phyloP scores from a whole-genome alignment of 2,888 invertebrate species.

The Dryocosmus kuriphilus region DNA sequence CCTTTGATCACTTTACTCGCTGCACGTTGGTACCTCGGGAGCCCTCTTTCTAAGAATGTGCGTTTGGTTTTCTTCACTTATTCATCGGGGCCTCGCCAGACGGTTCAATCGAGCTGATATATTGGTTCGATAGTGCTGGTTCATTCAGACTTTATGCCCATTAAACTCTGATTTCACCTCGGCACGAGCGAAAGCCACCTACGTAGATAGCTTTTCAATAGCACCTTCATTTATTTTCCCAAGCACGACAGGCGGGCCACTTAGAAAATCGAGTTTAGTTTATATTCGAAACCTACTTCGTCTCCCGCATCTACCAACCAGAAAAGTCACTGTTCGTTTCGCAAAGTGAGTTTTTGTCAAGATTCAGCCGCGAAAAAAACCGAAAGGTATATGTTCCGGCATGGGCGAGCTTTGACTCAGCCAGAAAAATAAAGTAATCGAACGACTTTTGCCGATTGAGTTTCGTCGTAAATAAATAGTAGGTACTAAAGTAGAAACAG shows the following conservation, averaged over 20 bases:
- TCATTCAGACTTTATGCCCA: conserved; percentile 68
- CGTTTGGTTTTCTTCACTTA: conserved; percentile 56
- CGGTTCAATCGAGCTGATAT: conserved; percentile 61
- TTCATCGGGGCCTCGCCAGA: conserved; percentile 51
- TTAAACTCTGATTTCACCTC: conserved; percentile 66
- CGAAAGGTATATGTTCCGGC: background rate
- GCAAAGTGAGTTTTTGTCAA: conserved; percentile 25
- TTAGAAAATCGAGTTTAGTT: conserved; percentile 55
- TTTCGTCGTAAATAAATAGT: conserved; percentile 29
- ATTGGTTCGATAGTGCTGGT: conserved; percentile 63
- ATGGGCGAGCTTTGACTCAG: background rate
- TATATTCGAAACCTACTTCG: conserved; percentile 49
- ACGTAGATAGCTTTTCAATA: conserved; percentile 68
- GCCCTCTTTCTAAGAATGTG: conserved; percentile 28
- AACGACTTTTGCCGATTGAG: conserved; percentile 7
- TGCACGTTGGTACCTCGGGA: conserved; percentile 1
- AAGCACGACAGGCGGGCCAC: conserved; percentile 53
- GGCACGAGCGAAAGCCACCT: conserved; percentile 63
- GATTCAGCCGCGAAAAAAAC: background rate
- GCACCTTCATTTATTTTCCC: conserved; percentile 65
- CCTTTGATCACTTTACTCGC: conserved; percentile 31
- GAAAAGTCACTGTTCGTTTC: conserved; percentile 40
- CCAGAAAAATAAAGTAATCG: conserved; percentile 3
- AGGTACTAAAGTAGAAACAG: conserved; percentile 13
- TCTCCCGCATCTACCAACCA: conserved; percentile 30